phyloP scores from a whole-genome alignment of 2,113 vertebrate species.

The Chelonoidis abingdonii region DNA sequence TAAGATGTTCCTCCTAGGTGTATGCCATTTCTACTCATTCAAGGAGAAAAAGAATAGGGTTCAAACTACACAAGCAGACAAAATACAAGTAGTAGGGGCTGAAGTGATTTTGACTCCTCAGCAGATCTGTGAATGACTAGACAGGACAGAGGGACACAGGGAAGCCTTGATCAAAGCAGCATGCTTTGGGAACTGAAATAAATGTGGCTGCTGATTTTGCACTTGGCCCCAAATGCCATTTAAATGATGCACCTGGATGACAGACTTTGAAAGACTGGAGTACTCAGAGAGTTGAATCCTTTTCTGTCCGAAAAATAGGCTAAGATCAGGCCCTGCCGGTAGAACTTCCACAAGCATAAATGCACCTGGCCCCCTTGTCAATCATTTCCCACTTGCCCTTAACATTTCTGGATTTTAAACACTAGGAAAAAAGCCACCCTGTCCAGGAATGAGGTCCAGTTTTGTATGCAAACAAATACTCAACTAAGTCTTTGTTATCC shows the following conservation, averaged over 20 bases:
- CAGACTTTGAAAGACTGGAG: neutral
- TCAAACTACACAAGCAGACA: neutral
- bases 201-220: neutral
- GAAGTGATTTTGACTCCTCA: neutral
- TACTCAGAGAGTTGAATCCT: neutral
- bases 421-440: no score
- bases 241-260: neutral
- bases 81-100: neutral
- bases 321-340: neutral
- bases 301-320: neutral
- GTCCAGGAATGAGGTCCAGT: neutral
- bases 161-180: neutral
- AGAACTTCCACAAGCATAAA: neutral
- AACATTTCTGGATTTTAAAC: neutral
- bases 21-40: neutral
- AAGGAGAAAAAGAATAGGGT: neutral
- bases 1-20: neutral
- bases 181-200: neutral
- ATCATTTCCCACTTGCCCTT: neutral
- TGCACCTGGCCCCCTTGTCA: neutral
- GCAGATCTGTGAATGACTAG: neutral
- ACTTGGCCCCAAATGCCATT: neutral
- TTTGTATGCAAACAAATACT: fast-evolving
- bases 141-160: neutral
- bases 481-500: neutral